These are phyloP conservation scores for Sylvicapra grimmia DNA, from an alignment of 2,113 vertebrate species.

Conservation along the genomic window DNA sequence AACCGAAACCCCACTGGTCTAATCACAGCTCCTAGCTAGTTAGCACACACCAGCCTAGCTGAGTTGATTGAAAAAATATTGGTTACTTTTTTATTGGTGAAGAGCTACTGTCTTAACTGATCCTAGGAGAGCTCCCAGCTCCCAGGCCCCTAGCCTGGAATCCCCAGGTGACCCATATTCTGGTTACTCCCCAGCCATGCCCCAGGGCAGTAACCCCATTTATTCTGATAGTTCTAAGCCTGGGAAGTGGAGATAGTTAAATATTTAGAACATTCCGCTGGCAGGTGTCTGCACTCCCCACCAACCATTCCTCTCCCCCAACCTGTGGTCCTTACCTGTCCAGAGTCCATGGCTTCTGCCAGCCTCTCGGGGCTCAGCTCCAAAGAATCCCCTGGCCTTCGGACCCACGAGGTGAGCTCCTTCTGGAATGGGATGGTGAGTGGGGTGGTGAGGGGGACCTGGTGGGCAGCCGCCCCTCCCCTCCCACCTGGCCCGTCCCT, in stretches of 20 bases:
- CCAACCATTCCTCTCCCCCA: background rate
- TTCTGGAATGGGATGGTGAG: slow-evolving; percentile 73
- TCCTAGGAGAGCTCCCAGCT: background rate
- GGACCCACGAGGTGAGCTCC: slow-evolving; percentile 77
- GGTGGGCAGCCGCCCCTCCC: background rate
- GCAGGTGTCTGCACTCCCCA: background rate
- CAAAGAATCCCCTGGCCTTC: slow-evolving; percentile 34
- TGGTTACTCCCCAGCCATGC: too few species aligned
- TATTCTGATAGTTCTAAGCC: background rate
- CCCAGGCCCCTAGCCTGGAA: accelerated
- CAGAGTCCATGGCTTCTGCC: slow-evolving; percentile 82
- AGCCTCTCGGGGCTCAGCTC: slow-evolving; percentile 79
- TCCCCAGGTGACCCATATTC: background rate
- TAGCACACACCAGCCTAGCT: background rate
- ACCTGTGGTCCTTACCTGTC: slow-evolving; percentile 73
- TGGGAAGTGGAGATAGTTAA: background rate
- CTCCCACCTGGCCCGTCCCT: slow-evolving; percentile 49
- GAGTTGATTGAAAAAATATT: background rate
- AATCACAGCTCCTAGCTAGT: background rate
- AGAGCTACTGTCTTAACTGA: background rate
- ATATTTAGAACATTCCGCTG: background rate
- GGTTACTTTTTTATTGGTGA: background rate
- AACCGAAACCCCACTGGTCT: background rate
- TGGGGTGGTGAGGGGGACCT: background rate
- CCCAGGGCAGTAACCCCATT: background rate